These are phyloP conservation scores for Synchiropus splendidus DNA, from an alignment of 2,113 vertebrate species.

Conservation along the genomic window DNA sequence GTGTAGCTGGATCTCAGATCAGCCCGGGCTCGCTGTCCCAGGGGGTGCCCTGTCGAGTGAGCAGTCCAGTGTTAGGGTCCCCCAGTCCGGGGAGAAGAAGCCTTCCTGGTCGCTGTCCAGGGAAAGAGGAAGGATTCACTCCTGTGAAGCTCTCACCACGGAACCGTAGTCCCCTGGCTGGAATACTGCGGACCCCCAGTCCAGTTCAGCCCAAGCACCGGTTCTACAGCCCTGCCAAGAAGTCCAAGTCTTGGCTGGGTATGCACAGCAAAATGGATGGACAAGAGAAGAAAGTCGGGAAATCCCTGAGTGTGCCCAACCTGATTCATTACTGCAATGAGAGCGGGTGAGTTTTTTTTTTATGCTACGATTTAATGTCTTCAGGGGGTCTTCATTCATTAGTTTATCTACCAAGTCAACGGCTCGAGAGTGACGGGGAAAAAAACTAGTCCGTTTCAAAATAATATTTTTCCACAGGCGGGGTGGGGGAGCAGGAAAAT, in stretches of 20 bases:
- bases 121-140: constrained; percentile 22
- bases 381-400: no score
- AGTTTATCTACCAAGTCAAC: not conserved
- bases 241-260: constrained; percentile 34
- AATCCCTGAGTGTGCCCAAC: constrained; percentile 42
- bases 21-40: constrained; percentile 10
- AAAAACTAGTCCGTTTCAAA: constrained; percentile 17
- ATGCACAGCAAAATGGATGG: constrained; percentile 23
- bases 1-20: constrained; percentile 1
- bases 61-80: constrained; percentile 19
- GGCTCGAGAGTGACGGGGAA: constrained; percentile 1
- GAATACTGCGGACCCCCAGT: constrained; percentile 31
- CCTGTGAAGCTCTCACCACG: constrained; percentile 30
- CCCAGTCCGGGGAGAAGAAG: constrained; percentile 35
- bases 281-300: constrained; percentile 10
- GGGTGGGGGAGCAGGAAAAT: constrained; percentile 1
- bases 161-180: constrained; percentile 14
- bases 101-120: constrained; percentile 11
- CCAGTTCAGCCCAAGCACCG: constrained; percentile 29
- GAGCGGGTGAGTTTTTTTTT: constrained; percentile 20
- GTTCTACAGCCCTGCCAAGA: constrained; percentile 26
- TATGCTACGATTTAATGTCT: not conserved
- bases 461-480: constrained; percentile 7
- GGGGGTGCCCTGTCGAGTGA: constrained; percentile 2
- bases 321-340: constrained; percentile 28